Evolutionary conservation across 1,140 invertebrate species (phyloP), one percentile per base, ranked within the genome.

Genomic region (Wiebesia pumilae): DNA sequence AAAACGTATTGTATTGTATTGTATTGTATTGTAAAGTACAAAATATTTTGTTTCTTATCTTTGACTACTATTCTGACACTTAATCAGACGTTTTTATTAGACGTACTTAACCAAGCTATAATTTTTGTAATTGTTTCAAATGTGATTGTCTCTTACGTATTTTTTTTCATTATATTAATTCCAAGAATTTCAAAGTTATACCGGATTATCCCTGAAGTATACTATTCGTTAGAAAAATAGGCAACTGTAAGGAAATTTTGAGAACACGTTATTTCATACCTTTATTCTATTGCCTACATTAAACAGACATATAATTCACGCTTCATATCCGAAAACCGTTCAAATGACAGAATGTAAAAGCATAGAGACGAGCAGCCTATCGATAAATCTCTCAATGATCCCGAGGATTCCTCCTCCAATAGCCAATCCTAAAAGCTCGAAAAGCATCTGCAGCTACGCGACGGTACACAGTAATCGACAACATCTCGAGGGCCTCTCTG

Each of bases 401-500:
- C n/a, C 21, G 30, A 77, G n/a, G 47, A 21, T 77, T 51, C 71
- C 30, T 47, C 54, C 51, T 16, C 30, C 21, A 71, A 73, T 12
- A 51, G 40, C 16, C 21, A 14, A 16, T 62, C 54, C 7, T 54
- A 1, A n/a, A 30, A 62, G 78, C 10, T 62, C 4, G 77, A 54
- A 54, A 27, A 47, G 30, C 12, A 78, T 80, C 51, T 38, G 30
- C 27, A 77, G n/a, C 21, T 47, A 51, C 35, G n/a, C 67, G 47
- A 58, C 69, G 30, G 40, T 47, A 38, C n/a, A 43, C 47, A 19
- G 47, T 24, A 47, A 83, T 83, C 81, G 51, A 43, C 40, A 73
- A 54, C 38, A 83, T 83, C 71, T 83, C 51, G 35, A 83, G 71
- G 14, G 30, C 71, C 35, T 73, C n/a, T 35, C 51, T 38, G 82